phyloP scores from a whole-genome alignment of 2,888 invertebrate genomes.

The Rhynchonema sp. region DNA sequence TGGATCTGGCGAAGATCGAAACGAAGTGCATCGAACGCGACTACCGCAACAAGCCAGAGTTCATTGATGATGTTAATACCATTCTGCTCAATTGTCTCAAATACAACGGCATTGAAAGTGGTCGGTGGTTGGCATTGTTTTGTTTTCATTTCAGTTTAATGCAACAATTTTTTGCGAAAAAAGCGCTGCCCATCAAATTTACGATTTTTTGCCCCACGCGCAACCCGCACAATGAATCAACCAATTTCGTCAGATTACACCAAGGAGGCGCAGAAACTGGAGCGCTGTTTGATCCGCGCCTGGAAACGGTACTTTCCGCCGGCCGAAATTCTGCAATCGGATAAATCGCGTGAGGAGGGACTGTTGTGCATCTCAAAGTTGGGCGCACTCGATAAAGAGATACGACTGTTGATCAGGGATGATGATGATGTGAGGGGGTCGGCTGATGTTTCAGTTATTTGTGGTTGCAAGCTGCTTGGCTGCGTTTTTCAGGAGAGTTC shows the following conservation, averaged over 20 bases:
- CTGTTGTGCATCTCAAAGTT: constrained; percentile 2
- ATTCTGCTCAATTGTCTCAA: constrained; percentile 77
- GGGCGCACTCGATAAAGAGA: constrained; percentile 5
- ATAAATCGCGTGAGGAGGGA: background rate
- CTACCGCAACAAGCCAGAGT: constrained; percentile 20
- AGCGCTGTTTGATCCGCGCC: constrained; percentile 3
- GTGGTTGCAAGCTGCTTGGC: background rate
- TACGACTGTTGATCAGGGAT: background rate
- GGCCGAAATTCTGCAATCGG: background rate
- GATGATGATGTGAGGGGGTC: no score
- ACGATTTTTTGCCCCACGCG: no score
- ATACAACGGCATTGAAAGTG: constrained; percentile 79
- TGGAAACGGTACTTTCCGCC: constrained; percentile 7
- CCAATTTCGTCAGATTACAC: constrained; percentile 9
- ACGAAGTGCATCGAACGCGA: constrained; percentile 17
- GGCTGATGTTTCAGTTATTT: no score
- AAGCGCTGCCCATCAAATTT: no score
- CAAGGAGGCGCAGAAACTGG: constrained; percentile 8
- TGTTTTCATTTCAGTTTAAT: no score
- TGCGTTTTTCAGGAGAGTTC: no score
- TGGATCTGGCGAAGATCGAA: constrained; percentile 42
- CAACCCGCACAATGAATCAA: no score
- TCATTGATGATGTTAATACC: constrained; percentile 52
- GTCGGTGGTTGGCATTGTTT: constrained; percentile 35
- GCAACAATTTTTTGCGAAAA: no score